Conservation (phyloP, 1,140 invertebrate genomes). For the Sipha flava region DNA sequence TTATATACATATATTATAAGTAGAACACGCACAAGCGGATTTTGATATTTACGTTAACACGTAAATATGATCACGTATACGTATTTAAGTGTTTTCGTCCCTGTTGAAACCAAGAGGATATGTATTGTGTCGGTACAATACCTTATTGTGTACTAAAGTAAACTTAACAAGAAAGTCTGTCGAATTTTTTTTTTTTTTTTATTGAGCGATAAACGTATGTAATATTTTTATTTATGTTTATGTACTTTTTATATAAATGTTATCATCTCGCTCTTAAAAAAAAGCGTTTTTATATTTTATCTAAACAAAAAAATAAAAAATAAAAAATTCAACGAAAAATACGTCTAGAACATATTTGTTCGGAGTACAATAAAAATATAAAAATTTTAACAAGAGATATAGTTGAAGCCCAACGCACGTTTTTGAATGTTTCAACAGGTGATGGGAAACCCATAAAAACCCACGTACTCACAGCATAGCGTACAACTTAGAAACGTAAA, state of each 20-base stretch:
- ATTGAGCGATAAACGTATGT: not conserved
- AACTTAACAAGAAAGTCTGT: not conserved
- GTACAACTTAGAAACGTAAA: not conserved
- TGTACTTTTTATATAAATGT: not conserved
- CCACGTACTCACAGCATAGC: not conserved
- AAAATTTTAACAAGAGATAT: not conserved
- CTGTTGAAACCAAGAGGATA: not conserved
- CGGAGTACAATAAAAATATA: not conserved
- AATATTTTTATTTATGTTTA: not conserved
- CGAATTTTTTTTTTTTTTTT: not conserved
- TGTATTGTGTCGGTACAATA: not conserved
- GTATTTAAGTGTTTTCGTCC: conserved; percentile 12
- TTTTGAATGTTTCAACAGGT: conserved; percentile 13
- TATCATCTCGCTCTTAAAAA: not conserved
- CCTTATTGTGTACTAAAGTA: not conserved
- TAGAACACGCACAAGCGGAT: not conserved
- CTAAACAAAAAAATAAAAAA: too few species aligned
- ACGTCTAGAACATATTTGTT: not conserved
- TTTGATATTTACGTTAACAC: not conserved
- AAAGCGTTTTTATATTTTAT: not conserved
- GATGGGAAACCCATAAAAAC: not conserved
- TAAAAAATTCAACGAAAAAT: not conserved
- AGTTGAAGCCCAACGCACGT: not conserved
- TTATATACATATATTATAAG: not conserved
- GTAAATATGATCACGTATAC: not conserved